Evolutionary conservation across 1,140 invertebrate genomes (phyloP), one percentile per base, ranked within the genome.

Genomic region (Tribolium madens): DNA sequence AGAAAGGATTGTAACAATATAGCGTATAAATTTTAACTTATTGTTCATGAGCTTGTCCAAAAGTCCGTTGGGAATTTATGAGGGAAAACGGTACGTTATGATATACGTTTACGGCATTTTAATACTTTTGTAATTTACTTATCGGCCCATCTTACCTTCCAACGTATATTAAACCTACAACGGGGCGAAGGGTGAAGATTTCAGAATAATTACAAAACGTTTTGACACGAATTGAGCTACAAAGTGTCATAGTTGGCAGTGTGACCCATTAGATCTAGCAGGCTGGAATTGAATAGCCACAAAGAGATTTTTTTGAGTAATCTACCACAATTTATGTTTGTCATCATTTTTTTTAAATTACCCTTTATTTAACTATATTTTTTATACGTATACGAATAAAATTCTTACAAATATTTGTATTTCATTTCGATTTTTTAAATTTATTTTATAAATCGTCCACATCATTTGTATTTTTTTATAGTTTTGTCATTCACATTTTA

Each of bases 1-100:
- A 68, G 71, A 75, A 80, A 80, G 79, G 79, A 80, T 80, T 80
- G 79, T 78, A 80, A 80, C 79, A 78, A 78, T 80, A 78, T 74
- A 78, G 79, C 79, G 74, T 78, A 80, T 80, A 78, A 80, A 80
- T 80, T 80, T 76, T 76, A 53, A 69, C 74, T 76, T 64, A 76
- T 76, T 76, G 75, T 76, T 21, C 57, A 68, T 53, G 26, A 69
- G 57, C 57, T 48, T 69, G 75, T 70, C 57, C 57, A 33, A 64
- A 64, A 64, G 57, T 64, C 75, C 75, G 75, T 70, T 76, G 57
- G 64, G 75, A 76, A 76, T 76, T 76, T 76, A 76, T 76, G 57
- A 70, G 57, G 75, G 75, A 70, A 69, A 76, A 76, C 75, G 68
- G 60, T 31, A 64, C 53, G 64, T 76, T 76, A 42, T 64, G 73